These are phyloP conservation scores for Melieria omissa DNA, from an alignment of 2,888 invertebrate species.

Conservation along the genomic window DNA sequence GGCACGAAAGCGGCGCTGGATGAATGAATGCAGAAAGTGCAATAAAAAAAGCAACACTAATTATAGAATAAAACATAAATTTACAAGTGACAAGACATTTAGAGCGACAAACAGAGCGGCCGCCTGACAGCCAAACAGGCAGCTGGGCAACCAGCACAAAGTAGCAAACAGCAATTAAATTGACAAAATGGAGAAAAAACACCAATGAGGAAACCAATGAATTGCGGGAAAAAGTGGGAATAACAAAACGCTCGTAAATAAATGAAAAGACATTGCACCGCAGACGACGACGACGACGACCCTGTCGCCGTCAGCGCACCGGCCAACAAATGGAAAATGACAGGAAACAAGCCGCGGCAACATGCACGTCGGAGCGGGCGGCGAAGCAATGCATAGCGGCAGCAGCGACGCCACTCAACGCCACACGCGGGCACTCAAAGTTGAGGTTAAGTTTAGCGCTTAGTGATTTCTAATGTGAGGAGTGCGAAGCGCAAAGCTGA, in stretches of 20 bases:
- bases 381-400: too few relatives aligned
- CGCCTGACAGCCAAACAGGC: conserved; percentile 9
- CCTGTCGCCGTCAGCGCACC: background rate
- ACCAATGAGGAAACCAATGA: background rate
- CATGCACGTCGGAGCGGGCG: background rate
- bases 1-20: background rate
- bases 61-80: conserved; percentile 32
- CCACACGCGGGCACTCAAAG: too few relatives aligned
- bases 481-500: background rate
- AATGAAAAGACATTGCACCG: too few relatives aligned
- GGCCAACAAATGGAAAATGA: conserved; percentile 18
- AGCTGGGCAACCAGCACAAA: conserved; percentile 5
- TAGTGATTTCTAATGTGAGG: background rate
- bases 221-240: background rate
- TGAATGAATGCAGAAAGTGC: conserved; percentile 14
- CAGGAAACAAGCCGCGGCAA: conserved; percentile 28
- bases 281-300: too few relatives aligned
- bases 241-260: too few relatives aligned
- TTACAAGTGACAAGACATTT: conserved; percentile 12
- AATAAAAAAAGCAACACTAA: conserved; percentile 27
- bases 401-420: too few relatives aligned
- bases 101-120: background rate
- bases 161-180: conserved; percentile 27
- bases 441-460: background rate
- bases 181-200: conserved; percentile 17